Evolutionary conservation across 2,797 vertebrate genomes (phyloP).

Genomic region (Pelochelys cantorii): DNA sequence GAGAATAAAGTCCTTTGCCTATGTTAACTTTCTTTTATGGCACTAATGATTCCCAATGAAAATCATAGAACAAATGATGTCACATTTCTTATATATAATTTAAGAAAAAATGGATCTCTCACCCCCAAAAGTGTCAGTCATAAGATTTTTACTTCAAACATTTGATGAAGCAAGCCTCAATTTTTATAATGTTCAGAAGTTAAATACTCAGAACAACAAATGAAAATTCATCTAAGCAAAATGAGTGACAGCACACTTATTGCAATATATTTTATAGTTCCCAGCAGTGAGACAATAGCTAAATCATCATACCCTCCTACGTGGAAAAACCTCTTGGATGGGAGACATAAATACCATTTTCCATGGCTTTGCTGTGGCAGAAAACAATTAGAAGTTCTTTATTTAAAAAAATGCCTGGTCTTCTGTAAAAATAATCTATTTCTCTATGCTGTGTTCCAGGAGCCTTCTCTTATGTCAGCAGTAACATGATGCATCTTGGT

Average conservation of each 20-base stretch:
- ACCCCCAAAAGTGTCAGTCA: background rate
- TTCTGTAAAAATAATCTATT: background rate
- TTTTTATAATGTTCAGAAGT: constrained; percentile 45
- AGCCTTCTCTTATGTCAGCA: background rate
- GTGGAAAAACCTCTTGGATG: too few relatives aligned
- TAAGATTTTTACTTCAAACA: constrained; percentile 34
- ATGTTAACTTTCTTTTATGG: background rate
- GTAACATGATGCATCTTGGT: background rate
- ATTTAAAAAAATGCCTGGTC: background rate
- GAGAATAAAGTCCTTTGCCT: background rate
- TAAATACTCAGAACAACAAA: constrained; percentile 12
- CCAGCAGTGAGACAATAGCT: too few relatives aligned
- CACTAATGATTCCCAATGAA: constrained; percentile 14
- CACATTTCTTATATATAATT: background rate
- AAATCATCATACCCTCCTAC: too few relatives aligned
- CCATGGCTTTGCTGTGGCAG: background rate
- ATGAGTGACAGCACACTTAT: constrained; percentile 23
- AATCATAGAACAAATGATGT: background rate
- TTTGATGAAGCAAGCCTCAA: constrained; percentile 7
- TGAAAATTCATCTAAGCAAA: constrained; percentile 30
- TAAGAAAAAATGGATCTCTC: background rate
- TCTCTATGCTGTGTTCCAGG: constrained; percentile 8
- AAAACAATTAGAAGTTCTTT: background rate
- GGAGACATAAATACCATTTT: too few relatives aligned
- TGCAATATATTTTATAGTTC: constrained; percentile 30